Base-by-base conservation (phyloP, 2,797 vertebrate species). In the Orestias chungarensis region DNA sequence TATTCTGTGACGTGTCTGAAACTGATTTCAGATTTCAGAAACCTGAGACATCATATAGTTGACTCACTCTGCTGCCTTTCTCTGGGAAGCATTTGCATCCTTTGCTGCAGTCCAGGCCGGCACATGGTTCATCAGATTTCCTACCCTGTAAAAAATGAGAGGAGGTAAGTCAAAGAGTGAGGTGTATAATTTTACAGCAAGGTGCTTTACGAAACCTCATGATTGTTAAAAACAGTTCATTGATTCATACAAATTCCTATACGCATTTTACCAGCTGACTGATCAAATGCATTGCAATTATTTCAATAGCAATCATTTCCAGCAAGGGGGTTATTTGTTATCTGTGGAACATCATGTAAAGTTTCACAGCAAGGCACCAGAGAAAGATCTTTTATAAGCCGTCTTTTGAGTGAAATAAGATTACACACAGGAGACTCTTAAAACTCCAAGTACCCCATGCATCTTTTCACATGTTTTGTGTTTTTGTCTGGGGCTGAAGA, bases 61-160 rank as follows among this genome's bases (percentile, higher is more conserved):
- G 47, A 94, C 97, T 95, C 93, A 98, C 97, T 93, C 96, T 94
- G 0, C 93, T 79, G 61, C 96, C 97, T 92, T 98, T 98, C 91
- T 97, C 95, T 0, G 95, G 96, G 85, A 94, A 92, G 84, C 97
- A 98, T 70, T 85, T 93, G 82, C 96, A 98, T 75, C 92, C 92
- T 71, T 74, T 31, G 9, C 93, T 96, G 87, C 97, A 98, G 81
- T 98, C 95, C 10, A 91, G 95, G 20, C 96, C 96, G 0, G 78
- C 92, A 68, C 97, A 98, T 0, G 94, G 93, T 75, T 95, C 96
- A 61, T 89, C 84, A 62, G 84, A 89, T 27, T 95, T 93, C 35
- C 87, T 80, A 40, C 96, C 96, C 97, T 98, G 81, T 72, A 67
- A 66, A 78, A 55, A 35, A 88, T n/a, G n/a, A 1, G 70, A 43